Percentiles rank a stretch among this genome's conserved stretches.
Evolutionary conservation across 2,113 vertebrate species (phyloP).

Genomic region (Brachyistius frenatus): DNA sequence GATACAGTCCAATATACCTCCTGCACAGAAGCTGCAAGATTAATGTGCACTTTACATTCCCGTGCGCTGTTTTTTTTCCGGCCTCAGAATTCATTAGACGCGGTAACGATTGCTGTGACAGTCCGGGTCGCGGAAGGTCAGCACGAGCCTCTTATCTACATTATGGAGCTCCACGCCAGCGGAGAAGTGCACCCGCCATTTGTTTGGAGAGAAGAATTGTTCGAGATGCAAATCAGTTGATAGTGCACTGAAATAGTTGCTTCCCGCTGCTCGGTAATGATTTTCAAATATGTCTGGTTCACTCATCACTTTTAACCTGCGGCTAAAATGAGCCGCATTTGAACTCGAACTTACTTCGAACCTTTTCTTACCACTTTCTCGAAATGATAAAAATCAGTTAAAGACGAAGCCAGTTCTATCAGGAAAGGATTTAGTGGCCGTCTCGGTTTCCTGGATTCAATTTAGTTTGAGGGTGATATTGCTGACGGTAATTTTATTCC

Average conservation of each 20-base stretch:
- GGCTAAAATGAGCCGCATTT: slow-evolving; percentile 15
- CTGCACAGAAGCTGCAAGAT: slow-evolving; percentile 44
- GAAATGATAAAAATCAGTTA: slow-evolving; percentile 3
- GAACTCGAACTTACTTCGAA: background rate
- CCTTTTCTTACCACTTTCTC: background rate
- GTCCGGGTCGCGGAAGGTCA: slow-evolving; percentile 65
- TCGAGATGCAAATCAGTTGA: slow-evolving; percentile 49
- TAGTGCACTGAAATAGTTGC: background rate
- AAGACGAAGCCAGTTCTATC: background rate
- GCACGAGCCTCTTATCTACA: slow-evolving; percentile 56
- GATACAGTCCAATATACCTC: slow-evolving; percentile 49
- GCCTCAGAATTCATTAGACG: slow-evolving; percentile 74
- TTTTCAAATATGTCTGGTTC: slow-evolving; percentile 13
- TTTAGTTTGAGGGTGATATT: slow-evolving; percentile 28
- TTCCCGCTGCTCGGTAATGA: slow-evolving; percentile 42
- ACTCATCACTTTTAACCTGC: slow-evolving; percentile 6
- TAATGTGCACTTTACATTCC: slow-evolving; percentile 60
- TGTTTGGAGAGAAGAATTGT: slow-evolving; percentile 17
- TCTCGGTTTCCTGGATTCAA: slow-evolving; percentile 6
- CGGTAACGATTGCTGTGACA: slow-evolving; percentile 69
- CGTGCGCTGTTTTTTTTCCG: slow-evolving; percentile 36
- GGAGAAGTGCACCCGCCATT: background rate
- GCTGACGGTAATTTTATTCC: slow-evolving; percentile 38
- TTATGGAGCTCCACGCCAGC: slow-evolving; percentile 46
- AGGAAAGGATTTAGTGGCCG: slow-evolving; percentile 12